These are phyloP conservation scores for Eptesicus fuscus DNA, from an alignment of 2,113 vertebrate species.

Conservation along the genomic window DNA sequence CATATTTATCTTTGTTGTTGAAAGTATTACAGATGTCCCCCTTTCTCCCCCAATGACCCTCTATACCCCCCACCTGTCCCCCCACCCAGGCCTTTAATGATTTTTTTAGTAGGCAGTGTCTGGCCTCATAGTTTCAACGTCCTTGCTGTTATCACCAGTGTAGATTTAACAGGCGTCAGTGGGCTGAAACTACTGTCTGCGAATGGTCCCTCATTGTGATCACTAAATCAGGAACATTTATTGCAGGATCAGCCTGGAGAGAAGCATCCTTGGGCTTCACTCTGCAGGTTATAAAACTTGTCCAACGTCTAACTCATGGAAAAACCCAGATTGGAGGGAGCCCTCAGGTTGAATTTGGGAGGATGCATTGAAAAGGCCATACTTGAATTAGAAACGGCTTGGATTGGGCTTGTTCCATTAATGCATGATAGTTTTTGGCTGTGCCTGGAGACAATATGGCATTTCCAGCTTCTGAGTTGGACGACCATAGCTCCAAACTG, in stretches of 20 bases:
- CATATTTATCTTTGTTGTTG: too few relatives aligned
- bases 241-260: neutral
- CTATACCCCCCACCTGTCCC: too few relatives aligned
- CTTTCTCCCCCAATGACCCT: too few relatives aligned
- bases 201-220: neutral
- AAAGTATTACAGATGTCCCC: too few relatives aligned
- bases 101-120: neutral
- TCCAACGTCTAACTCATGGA: neutral
- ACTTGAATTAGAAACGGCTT: neutral
- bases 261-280: neutral
- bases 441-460: neutral
- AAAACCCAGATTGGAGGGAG: neutral
- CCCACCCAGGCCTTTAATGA: neutral
- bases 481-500: neutral
- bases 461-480: neutral
- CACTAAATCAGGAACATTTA: neutral
- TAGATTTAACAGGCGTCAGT: neutral
- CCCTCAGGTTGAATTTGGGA: neutral
- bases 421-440: neutral
- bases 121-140: neutral
- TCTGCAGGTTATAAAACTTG: neutral
- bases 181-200: neutral
- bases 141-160: neutral
- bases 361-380: neutral
- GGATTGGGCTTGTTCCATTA: neutral